A percentile compares a stretch with the other conserved stretches of the same genome.
These are phyloP conservation scores for Micromesistius poutassou DNA, from an alignment of 2,797 vertebrate species.

Conservation along the genomic window DNA sequence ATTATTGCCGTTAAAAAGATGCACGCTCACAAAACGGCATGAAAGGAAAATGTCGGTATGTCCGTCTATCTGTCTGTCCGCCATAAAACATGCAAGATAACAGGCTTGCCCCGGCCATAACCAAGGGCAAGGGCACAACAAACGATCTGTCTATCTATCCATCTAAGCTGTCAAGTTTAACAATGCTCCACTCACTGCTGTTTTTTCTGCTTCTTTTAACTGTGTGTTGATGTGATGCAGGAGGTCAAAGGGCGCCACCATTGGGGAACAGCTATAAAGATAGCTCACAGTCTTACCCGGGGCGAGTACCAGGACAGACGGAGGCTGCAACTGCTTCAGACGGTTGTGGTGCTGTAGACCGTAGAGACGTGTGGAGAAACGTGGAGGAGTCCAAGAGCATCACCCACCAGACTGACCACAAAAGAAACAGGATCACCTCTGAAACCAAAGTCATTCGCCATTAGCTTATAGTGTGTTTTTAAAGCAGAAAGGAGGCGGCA, in stretches of 20 bases:
- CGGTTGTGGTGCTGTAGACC: neutral
- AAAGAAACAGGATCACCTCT: neutral
- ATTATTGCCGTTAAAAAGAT: neutral
- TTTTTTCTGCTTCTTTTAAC: conserved; percentile 7
- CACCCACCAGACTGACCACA: neutral
- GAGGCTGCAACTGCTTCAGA: neutral
- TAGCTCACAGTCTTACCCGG: neutral
- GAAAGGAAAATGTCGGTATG: too few relatives aligned
- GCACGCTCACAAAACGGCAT: too few relatives aligned
- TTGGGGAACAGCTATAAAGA: conserved; percentile 27
- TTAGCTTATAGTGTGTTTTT: too few relatives aligned
- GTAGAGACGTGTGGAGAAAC: neutral
- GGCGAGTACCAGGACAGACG: neutral
- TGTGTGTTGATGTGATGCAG: conserved; percentile 8
- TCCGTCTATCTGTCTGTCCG: too few relatives aligned
- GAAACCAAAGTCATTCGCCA: too few relatives aligned
- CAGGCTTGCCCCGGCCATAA: too few relatives aligned
- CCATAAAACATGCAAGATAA: too few relatives aligned
- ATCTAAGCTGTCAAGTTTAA: neutral
- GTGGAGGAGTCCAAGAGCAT: neutral
- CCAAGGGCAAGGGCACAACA: too few relatives aligned
- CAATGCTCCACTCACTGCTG: neutral
- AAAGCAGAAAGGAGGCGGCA: too few relatives aligned
- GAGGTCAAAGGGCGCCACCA: conserved; percentile 18
- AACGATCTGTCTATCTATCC: neutral